Percentiles rank a stretch among this genome's conserved stretches.
These are phyloP conservation scores for Drosophila putrida DNA, from an alignment of 2,888 invertebrate genomes.

Conservation along the genomic window DNA sequence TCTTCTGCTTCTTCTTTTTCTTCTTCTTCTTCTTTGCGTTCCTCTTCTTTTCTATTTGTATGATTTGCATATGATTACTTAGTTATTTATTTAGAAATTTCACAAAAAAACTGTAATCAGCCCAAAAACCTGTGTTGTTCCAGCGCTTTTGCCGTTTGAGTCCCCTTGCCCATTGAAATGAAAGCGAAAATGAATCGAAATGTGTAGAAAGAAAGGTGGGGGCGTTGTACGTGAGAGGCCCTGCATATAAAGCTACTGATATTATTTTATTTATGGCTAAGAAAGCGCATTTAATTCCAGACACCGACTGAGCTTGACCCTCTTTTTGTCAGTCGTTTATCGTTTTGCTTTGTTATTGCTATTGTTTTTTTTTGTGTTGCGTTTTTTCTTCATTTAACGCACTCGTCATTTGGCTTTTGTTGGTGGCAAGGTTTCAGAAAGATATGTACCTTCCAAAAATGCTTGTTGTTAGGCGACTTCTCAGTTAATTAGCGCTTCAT, in stretches of 20 bases:
- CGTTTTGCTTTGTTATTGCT: slow-evolving; percentile 40
- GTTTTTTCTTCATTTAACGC: slow-evolving; percentile 53
- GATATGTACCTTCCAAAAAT: slow-evolving; percentile 28
- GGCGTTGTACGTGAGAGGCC: slow-evolving; percentile 54
- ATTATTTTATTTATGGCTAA: slow-evolving; percentile 57
- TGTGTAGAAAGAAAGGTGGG: slow-evolving; percentile 60
- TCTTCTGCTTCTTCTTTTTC: slow-evolving; percentile 15
- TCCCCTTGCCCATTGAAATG: slow-evolving; percentile 49
- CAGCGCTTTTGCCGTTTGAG: slow-evolving; percentile 25
- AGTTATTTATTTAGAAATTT: slow-evolving; percentile 76
- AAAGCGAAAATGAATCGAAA: slow-evolving; percentile 70
- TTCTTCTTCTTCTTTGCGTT: no score
- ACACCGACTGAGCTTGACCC: slow-evolving; percentile 63
- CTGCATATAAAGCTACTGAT: slow-evolving; percentile 61
- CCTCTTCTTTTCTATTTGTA: slow-evolving; percentile 32
- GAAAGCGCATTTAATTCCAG: slow-evolving; percentile 60
- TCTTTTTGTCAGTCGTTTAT: slow-evolving; percentile 62
- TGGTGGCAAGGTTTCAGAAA: slow-evolving; percentile 50
- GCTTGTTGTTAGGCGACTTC: slow-evolving; percentile 58
- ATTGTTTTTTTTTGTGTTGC: slow-evolving; percentile 10
- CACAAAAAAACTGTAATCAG: slow-evolving; percentile 34
- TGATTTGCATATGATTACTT: slow-evolving; percentile 75
- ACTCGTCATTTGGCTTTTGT: slow-evolving; percentile 60
- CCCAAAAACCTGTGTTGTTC: slow-evolving; percentile 47
- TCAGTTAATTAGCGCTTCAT: slow-evolving; percentile 71